phyloP scores from a whole-genome alignment of 2,113 vertebrate species.

The Eurystomus gularis region DNA sequence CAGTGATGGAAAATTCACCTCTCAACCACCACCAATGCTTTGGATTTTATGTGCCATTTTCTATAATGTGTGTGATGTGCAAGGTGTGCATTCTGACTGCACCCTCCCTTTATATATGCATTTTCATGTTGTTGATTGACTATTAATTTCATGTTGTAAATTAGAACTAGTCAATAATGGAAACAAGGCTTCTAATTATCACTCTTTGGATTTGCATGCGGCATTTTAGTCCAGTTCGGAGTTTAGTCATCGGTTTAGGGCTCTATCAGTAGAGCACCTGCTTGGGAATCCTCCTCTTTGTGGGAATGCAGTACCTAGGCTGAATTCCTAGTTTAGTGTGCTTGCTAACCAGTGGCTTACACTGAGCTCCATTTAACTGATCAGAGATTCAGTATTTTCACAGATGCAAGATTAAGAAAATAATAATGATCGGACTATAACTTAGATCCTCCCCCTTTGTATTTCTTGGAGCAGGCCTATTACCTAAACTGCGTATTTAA shows the following conservation, averaged over 20 bases:
- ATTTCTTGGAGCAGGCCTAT: conserved; percentile 28
- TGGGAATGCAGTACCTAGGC: conserved; percentile 21
- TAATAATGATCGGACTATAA: not conserved
- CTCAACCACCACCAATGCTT: not conserved
- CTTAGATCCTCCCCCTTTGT: not conserved
- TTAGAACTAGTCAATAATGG: conserved; percentile 29
- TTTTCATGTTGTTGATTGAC: conserved; percentile 45
- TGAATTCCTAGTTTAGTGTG: conserved; percentile 34
- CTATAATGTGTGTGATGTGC: not conserved
- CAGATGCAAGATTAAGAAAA: not conserved
- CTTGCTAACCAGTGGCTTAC: conserved; percentile 51
- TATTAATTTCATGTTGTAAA: conserved; percentile 29
- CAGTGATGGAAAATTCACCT: conserved; percentile 25
- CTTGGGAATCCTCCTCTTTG: conserved; percentile 33
- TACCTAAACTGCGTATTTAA: not conserved
- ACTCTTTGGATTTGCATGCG: not conserved
- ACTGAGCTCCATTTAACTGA: conserved; percentile 25
- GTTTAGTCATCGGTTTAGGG: not conserved
- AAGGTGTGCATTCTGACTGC: not conserved
- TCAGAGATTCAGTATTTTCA: conserved; percentile 35
- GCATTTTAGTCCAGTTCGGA: not conserved
- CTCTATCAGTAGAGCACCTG: conserved; percentile 38
- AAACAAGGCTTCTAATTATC: conserved; percentile 32
- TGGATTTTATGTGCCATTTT: conserved; percentile 13
- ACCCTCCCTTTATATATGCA: not conserved